Conservation (phyloP, 1,140 invertebrate genomes). For the Pararge aegeria region DNA sequence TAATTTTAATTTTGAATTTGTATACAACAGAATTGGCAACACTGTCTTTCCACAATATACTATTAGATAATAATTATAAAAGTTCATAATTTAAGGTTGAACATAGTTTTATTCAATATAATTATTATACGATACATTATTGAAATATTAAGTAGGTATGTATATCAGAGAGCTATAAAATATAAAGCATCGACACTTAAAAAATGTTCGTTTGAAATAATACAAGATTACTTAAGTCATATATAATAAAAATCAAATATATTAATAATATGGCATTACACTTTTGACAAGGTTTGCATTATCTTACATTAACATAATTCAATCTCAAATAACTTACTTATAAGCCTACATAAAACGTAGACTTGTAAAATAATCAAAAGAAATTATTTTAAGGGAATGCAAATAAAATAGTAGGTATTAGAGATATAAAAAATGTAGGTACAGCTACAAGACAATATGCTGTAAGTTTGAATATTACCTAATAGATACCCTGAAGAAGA, state of each 20-base stretch:
- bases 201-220: conserved; percentile 6
- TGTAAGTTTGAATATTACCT: not conserved
- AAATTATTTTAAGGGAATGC: conserved; percentile 29
- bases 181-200: conserved; percentile 10
- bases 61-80: too few relatives aligned
- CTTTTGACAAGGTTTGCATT: conserved; percentile 35
- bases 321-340: conserved; percentile 66
- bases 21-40: too few relatives aligned
- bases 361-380: conserved; percentile 33
- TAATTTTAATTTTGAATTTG: too few relatives aligned
- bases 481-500: too few relatives aligned
- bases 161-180: conserved; percentile 22
- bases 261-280: conserved; percentile 35
- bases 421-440: not conserved
- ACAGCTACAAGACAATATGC: not conserved
- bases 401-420: conserved; percentile 18
- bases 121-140: not conserved
- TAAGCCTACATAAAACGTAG: conserved; percentile 77
- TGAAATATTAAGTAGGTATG: not conserved
- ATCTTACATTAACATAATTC: conserved; percentile 46
- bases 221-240: conserved; percentile 1
- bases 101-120: too few relatives aligned
- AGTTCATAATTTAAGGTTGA: too few relatives aligned
- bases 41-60: too few relatives aligned
- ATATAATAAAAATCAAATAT: conserved; percentile 21